Conservation (phyloP, 2,113 vertebrate genomes). For the Corydoras maculifer region DNA sequence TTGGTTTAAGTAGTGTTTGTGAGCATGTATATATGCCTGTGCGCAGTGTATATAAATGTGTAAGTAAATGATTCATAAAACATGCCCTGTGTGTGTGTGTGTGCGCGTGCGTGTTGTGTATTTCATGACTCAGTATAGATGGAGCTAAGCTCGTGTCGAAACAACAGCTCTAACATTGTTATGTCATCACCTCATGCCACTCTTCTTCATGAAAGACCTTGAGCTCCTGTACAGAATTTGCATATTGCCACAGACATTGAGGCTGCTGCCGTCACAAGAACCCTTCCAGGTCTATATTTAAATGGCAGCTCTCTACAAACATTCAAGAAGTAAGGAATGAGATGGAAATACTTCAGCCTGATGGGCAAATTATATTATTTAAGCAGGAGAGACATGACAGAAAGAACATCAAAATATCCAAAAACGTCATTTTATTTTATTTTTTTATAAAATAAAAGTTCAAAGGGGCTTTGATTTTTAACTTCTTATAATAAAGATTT, state of each 20-base stretch:
- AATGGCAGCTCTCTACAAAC: slow-evolving; percentile 5
- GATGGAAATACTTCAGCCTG: background rate
- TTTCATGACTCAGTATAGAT: slow-evolving; percentile 25
- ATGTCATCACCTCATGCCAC: slow-evolving; percentile 31
- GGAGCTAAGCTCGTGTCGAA: slow-evolving; percentile 26
- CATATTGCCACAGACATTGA: slow-evolving; percentile 13
- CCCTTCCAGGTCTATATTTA: slow-evolving; percentile 20
- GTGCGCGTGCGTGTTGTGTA: background rate
- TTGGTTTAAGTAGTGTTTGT: too few relatives aligned
- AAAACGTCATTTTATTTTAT: background rate
- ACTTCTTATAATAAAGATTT: too few relatives aligned
- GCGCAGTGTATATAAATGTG: background rate
- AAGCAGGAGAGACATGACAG: background rate
- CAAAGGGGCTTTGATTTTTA: background rate
- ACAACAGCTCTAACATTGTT: slow-evolving; percentile 39
- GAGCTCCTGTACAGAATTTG: slow-evolving; percentile 26
- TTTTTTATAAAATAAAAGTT: background rate
- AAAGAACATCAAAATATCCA: background rate
- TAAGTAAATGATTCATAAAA: background rate
- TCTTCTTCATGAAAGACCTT: slow-evolving; percentile 18
- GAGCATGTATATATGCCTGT: too few relatives aligned
- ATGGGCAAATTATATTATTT: slow-evolving; percentile 10
- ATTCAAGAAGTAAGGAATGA: slow-evolving; percentile 4
- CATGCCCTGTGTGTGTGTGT: slow-evolving; percentile 37
- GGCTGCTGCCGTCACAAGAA: slow-evolving; percentile 11